A percentile compares a stretch with the other conserved stretches of the same genome.
These are phyloP conservation scores for Onthophagus sagittarius DNA, from an alignment of 2,888 invertebrate species.

Conservation along the genomic window DNA sequence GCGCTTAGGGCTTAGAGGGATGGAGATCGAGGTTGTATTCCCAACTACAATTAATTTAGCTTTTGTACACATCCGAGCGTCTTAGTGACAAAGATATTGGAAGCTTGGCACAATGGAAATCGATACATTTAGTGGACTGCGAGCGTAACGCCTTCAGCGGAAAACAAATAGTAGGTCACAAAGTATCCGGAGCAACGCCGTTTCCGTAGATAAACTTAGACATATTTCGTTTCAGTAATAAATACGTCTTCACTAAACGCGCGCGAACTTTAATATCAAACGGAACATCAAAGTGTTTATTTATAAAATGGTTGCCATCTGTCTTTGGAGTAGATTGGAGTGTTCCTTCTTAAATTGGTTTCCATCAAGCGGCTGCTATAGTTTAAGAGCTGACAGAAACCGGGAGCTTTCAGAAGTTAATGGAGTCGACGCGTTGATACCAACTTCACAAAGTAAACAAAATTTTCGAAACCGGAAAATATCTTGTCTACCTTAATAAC, in stretches of 20 bases:
- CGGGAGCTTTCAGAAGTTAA: neutral
- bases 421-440: neutral
- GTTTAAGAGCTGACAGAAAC: neutral
- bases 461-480: neutral
- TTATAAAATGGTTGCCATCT: neutral
- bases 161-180: neutral
- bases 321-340: neutral
- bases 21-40: conserved; percentile 1
- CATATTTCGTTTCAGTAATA: conserved; percentile 4
- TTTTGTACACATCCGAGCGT: conserved; percentile 6
- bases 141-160: neutral
- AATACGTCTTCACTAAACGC: neutral
- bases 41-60: conserved; percentile 12
- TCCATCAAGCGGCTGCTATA: neutral
- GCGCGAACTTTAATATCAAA: neutral
- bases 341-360: neutral
- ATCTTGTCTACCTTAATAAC: neutral
- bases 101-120: neutral
- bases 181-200: neutral
- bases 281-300: neutral
- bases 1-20: neutral
- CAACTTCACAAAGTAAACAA: neutral
- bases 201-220: neutral
- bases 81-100: neutral
- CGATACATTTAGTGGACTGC: neutral